Base-by-base conservation (phyloP, 2,797 vertebrate species). In the Jordanella pulchra region DNA sequence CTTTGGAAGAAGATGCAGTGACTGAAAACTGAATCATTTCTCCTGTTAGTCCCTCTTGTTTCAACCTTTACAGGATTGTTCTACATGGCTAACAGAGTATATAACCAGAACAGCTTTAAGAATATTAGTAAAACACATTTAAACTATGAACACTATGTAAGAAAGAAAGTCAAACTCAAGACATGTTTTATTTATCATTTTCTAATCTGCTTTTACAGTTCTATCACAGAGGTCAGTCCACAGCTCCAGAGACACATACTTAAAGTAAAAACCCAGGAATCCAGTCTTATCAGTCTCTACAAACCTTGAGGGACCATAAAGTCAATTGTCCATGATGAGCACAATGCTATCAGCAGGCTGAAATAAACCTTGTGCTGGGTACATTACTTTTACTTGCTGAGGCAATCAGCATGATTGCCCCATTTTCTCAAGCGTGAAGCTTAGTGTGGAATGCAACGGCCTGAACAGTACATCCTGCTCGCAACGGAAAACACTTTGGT, bases 261-360 rank as follows among this genome's bases (percentile, higher is more conserved):
- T n/a, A 73, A 78, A 53, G 80, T 45, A 77, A 83, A 87, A 67
- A 80, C 28, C 28, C 1, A 13, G 85, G 74, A 91, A 88, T 86
- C 65, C 45, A 71, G 32, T 67, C 67, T 90, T 90, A 92, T 91
- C 84, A 74, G 77, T 77, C 76, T 77, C 67, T 61, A 75, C 67
- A 79, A 87, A 87, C 82, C 73, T 78, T 10, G 1, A 45, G 50
- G 69, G 79, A 75, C 87, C 77, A 69, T 89, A 87, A 90, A 92
- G 83, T 87, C 78, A 91, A 84, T 85, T 88, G 88, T 50, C 80
- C 77, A 4, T 48, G 79, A 88, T 83, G 85, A 86, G 58, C 74
- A 85, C 81, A 88, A 79, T 84, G 82, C 77, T 89, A 86, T 91
- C 83, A 84, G 75, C 78, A 78, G 69, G 54, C 76, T 84, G 84